These are phyloP conservation scores for Cynopterus sphinx DNA, from an alignment of 2,797 vertebrate species.

Conservation along the genomic window DNA sequence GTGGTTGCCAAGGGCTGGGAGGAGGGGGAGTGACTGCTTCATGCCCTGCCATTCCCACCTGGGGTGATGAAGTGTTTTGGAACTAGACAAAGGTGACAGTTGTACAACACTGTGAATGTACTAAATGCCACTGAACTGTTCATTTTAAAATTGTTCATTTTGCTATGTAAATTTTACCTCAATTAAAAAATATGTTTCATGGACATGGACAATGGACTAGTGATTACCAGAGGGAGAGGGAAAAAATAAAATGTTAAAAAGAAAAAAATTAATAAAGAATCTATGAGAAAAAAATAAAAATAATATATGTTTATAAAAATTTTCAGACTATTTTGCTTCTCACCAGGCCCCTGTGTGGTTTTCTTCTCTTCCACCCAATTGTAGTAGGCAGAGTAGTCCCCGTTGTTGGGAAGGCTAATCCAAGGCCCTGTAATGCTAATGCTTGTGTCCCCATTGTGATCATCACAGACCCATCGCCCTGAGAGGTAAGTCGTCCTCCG, in stretches of 20 bases:
- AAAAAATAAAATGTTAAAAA: no score
- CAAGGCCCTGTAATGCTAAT: constrained; percentile 95
- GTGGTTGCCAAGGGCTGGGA: neutral
- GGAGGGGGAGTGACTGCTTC: neutral
- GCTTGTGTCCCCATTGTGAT: constrained; percentile 97
- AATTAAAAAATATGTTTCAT: neutral
- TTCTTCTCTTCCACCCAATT: constrained; percentile 98
- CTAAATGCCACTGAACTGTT: neutral
- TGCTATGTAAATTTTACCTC: neutral
- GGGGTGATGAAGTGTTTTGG: neutral
- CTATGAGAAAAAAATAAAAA: neutral
- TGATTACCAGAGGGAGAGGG: no score
- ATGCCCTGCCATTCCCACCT: fast-evolving
- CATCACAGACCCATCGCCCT: constrained; percentile 97
- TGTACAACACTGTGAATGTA: neutral
- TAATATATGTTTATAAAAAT: neutral
- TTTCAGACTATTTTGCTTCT: constrained; percentile 51
- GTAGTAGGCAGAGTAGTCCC: constrained; percentile 98
- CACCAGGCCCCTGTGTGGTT: constrained; percentile 94
- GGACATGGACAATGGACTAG: no score
- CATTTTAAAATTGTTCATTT: neutral
- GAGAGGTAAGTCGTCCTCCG: constrained; percentile 97
- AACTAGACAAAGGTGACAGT: neutral
- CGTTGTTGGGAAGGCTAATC: constrained; percentile 95
- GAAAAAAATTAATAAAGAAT: no score